These are phyloP conservation scores for Micromys minutus DNA, from an alignment of 2,113 vertebrate genomes.

Conservation along the genomic window DNA sequence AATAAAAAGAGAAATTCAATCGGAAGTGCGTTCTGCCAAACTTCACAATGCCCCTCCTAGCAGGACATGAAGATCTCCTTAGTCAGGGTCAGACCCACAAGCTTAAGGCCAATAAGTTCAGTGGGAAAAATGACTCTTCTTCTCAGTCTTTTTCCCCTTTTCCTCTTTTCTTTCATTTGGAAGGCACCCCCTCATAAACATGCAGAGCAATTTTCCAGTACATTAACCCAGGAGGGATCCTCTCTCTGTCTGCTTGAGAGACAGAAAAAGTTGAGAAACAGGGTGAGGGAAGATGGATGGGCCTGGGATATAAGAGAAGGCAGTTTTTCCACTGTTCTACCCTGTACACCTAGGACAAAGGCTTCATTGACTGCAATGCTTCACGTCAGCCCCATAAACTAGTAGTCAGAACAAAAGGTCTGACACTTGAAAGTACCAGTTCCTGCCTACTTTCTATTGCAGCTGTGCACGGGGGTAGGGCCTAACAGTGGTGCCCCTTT, in stretches of 20 bases:
- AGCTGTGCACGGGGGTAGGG: conserved; percentile 89
- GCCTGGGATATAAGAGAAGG: conserved; percentile 95
- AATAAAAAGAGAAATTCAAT: conserved; percentile 88
- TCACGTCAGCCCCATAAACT: conserved; percentile 99
- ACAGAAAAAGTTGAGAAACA: conserved; percentile 85
- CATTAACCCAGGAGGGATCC: conserved; percentile 98
- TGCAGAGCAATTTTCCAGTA: conserved; percentile 99
- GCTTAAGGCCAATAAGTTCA: conserved; percentile 91
- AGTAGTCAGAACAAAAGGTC: conserved; percentile 95
- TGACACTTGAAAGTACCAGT: conserved; percentile 98
- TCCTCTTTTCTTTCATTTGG: conserved; percentile 95
- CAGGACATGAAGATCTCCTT: conserved; percentile 89
- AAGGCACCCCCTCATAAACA: conserved; percentile 97
- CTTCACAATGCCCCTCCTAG: conserved; percentile 90
- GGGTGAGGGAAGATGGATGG: conserved; percentile 97
- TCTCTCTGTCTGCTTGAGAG: conserved; percentile 91
- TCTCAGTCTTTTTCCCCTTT: conserved; percentile 86
- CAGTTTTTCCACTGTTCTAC: conserved; percentile 98
- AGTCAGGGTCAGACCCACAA: conserved; percentile 95
- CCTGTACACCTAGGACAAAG: conserved; percentile 96
- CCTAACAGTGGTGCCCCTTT: conserved; percentile 88
- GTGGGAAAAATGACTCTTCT: conserved; percentile 88
- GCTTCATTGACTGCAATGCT: conserved; percentile 98
- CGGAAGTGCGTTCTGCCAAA: conserved; percentile 89
- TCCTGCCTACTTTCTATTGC: conserved; percentile 91